Evolutionary conservation across 2,113 vertebrate genomes (phyloP), one percentile per base, ranked within the genome.

Genomic region (Pogonocichla stellata): DNA sequence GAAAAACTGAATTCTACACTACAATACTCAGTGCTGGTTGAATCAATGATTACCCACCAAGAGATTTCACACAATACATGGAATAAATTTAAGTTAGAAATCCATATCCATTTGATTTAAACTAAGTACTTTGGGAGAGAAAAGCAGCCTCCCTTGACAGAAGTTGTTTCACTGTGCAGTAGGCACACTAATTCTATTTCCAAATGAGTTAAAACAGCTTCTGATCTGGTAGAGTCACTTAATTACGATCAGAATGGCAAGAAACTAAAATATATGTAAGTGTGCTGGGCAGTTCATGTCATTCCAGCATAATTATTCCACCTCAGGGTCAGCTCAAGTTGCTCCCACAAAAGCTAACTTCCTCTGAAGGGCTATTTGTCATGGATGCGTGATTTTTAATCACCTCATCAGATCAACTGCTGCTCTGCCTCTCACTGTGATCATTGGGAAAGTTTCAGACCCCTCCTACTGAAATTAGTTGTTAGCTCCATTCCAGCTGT

Each of bases 361-460:
- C 74, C 85, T 96, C 94, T 83, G 86, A 95, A 89, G 94, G 65
- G 60, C 83, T 88, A 86, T 96, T 96, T 96, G 95, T 97, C 97
- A 96, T 29, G 91, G 92, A 14, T 80, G 67, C 87, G 94, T 96
- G 95, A 57, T 83, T 95, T 83, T 95, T 95, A 94, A 96, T 94
- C 91, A 80, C 91, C 82, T 96, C 86, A 87, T 94, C 94, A 92
- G 86, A 92, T 93, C 94, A 85, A 13, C 90, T 88, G 69, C 90
- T 73, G 79, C 70, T 91, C 79, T 96, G 70, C 72, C 77, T 69
- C 9, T 43, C 70, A 80, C 92, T 96, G 80, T 51, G 92, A 92
- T 94, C 66, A 62, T 5, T 66, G 66, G 14, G 47, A 88, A 95
- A 81, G 43, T 90, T 83, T 83, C 58, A 57, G 71, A 22, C 13